Conservation (phyloP, 2,888 invertebrate species). For the Tachystola acroxantha region DNA sequence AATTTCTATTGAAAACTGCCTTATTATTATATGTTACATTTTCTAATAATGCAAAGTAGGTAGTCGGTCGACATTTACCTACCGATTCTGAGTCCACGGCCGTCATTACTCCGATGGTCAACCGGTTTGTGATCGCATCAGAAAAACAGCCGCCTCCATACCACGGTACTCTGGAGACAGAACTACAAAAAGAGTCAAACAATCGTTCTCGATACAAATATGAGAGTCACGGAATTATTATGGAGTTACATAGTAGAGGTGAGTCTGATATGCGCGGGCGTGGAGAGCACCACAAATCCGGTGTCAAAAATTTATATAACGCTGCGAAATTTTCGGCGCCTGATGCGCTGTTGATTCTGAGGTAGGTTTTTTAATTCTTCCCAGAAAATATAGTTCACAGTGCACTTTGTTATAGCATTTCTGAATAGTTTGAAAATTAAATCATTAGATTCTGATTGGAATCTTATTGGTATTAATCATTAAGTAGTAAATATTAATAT, state of each 20-base stretch:
- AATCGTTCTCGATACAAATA: neutral
- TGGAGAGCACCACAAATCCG: slow-evolving; percentile 58
- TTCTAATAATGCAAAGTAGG: slow-evolving; percentile 58
- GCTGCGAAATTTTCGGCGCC: slow-evolving; percentile 39
- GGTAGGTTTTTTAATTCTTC: no score
- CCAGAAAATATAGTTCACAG: no score
- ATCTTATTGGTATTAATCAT: no score
- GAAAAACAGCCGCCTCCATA: slow-evolving; percentile 67
- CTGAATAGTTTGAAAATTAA: no score
- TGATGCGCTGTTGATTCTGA: no score
- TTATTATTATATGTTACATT: no score
- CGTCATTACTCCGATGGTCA: slow-evolving; percentile 67
- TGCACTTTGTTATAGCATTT: no score
- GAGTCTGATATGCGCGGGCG: slow-evolving; percentile 49
- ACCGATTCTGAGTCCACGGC: slow-evolving; percentile 40
- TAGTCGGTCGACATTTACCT: slow-evolving; percentile 57
- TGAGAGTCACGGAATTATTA: neutral
- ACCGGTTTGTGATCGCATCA: slow-evolving; percentile 75
- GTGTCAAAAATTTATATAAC: slow-evolving; percentile 62
- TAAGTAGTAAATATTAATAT: no score
- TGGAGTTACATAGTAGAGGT: slow-evolving; percentile 41
- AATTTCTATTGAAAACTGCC: neutral
- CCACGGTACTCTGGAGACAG: slow-evolving; percentile 27
- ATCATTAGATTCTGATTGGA: no score
- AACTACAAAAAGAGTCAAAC: neutral